These are phyloP conservation scores for Myotis davidii DNA, from an alignment of 2,113 vertebrate genomes.

Conservation along the genomic window DNA sequence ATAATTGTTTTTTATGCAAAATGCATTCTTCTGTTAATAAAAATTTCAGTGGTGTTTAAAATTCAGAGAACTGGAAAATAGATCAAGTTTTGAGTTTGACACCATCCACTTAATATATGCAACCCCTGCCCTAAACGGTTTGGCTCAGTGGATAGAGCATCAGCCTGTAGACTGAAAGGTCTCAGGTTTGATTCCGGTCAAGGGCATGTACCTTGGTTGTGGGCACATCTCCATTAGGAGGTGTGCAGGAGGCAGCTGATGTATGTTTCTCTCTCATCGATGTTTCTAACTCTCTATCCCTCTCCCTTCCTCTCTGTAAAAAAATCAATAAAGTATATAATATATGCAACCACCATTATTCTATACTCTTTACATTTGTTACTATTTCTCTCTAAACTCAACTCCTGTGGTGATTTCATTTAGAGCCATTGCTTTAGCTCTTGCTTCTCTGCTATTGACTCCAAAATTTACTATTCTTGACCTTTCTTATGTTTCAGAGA, in stretches of 20 bases:
- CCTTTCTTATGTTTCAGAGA: background rate
- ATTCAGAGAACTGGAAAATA: background rate
- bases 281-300: too few species aligned
- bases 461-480: slow-evolving; percentile 20
- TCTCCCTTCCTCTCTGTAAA: too few species aligned
- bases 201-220: too few species aligned
- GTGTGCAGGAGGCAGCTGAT: too few species aligned
- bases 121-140: background rate
- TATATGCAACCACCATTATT: background rate
- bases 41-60: background rate
- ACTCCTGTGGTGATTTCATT: background rate
- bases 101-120: background rate
- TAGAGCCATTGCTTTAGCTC: background rate
- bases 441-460: background rate
- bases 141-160: too few species aligned
- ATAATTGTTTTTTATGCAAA: slow-evolving; percentile 1
- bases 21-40: background rate
- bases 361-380: background rate
- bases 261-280: too few species aligned
- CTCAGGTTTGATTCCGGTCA: too few species aligned
- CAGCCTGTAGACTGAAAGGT: too few species aligned
- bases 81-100: background rate
- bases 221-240: too few species aligned
- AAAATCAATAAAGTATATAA: background rate
- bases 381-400: background rate